Base-by-base conservation (phyloP, 1,140 invertebrate species). In the Lucilia cuprina region DNA sequence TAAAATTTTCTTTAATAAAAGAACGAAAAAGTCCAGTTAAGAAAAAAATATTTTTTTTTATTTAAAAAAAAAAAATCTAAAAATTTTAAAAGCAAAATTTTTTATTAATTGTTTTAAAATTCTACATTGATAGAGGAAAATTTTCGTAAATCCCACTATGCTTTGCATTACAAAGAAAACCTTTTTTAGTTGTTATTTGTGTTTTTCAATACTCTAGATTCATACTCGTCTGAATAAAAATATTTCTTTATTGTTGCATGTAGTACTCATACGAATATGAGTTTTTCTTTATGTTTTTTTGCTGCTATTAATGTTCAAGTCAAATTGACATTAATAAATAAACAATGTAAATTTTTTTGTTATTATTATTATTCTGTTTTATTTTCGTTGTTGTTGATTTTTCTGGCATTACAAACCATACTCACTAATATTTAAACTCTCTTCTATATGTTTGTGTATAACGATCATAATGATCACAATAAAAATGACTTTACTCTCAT, bases 251-350 rank as follows among this genome's bases (percentile, higher is more conserved):
- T 55, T 55, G 50, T 55, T 55, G 50, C 50, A 55, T 55, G 50
- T 12, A 41, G 5, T 41, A 41, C 41, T 41, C 41, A 10, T 41
- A 55, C 17, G 50, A 2, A 10, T 41, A 55, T 55, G 50, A n/a
- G 50, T 55, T 55, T 55, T 55, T 55, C 50, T 55, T 55, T 55
- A 17, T 55, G 17, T 17, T 14, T 14, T 55, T 55, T 55, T 55
- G 50, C 17, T 55, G 50, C 12, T 55, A 13, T 55, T 55, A 55
- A 55, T 55, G 50, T 55, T 55, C 50, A 55, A 55, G 50, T 75
- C 74, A 75, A 75, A 75, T 75, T 75, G 74, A 34, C 74, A 75
- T 75, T 75, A 75, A 75, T 75, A 75, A 75, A 75, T 75, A 75
- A 75, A 75, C 74, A 75, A 75, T 75, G 74, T 75, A 25, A 75